Conservation (phyloP, 2,888 invertebrate species). For the Philaethria dido region DNA sequence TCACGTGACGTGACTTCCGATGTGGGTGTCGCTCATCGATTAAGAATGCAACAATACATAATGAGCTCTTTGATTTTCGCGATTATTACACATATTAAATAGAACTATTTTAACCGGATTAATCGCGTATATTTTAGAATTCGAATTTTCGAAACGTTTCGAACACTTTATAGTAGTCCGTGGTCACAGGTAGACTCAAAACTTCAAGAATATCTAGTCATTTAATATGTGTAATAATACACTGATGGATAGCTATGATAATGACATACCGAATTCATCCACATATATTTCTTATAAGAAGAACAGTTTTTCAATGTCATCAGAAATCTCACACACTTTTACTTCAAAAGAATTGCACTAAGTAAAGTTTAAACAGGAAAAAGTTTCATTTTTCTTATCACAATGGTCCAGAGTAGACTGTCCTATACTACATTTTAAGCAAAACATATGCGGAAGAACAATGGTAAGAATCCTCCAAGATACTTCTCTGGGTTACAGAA, state of each 20-base stretch:
- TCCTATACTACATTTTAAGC: background rate
- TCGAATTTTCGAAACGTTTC: too few relatives aligned
- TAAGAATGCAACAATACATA: too few relatives aligned
- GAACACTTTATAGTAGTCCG: too few relatives aligned
- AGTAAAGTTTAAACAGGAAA: background rate
- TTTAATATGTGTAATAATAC: too few relatives aligned
- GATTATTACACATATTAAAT: too few relatives aligned
- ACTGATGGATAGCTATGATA: background rate
- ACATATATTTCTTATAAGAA: background rate
- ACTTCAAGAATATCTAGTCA: too few relatives aligned
- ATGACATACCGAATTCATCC: constrained; percentile 9
- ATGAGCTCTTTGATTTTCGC: too few relatives aligned
- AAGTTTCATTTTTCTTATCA: background rate
- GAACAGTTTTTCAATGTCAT: background rate
- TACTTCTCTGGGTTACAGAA: constrained; percentile 18
- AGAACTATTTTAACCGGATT: too few relatives aligned
- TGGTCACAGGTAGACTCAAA: too few relatives aligned
- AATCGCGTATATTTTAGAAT: too few relatives aligned
- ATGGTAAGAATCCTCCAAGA: background rate
- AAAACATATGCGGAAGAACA: background rate
- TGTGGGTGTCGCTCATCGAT: too few relatives aligned
- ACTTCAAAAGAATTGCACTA: background rate
- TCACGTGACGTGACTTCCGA: too few relatives aligned
- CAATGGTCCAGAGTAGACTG: background rate
- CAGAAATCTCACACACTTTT: background rate